Evolutionary conservation across 2,797 vertebrate genomes (phyloP).

Genomic region (Poeciliopsis paucimaculata): DNA sequence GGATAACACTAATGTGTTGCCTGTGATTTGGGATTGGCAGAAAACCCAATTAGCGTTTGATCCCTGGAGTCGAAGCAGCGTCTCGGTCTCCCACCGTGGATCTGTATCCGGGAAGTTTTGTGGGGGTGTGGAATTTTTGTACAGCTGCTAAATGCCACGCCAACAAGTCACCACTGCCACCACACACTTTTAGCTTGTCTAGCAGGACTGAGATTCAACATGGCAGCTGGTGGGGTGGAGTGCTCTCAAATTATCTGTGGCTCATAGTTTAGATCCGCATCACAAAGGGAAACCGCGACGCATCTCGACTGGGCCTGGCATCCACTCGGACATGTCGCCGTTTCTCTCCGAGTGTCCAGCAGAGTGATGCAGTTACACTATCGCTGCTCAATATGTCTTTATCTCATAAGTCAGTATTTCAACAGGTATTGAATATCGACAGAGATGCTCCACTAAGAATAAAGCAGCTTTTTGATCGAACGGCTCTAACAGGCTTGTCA

Average conservation of each 20-base stretch:
- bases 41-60: constrained; percentile 60
- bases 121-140: constrained; percentile 26
- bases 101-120: constrained; percentile 47
- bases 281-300: constrained; percentile 61
- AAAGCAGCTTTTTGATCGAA: constrained; percentile 47
- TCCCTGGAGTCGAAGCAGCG: constrained; percentile 55
- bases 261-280: constrained; percentile 77
- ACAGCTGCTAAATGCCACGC: constrained; percentile 80
- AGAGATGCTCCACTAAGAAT: constrained; percentile 18
- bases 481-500: constrained; percentile 57
- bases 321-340: constrained; percentile 24
- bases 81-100: constrained; percentile 27
- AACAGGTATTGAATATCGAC: constrained; percentile 36
- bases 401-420: constrained; percentile 22
- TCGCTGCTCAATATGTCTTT: neutral
- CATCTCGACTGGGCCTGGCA: constrained; percentile 43
- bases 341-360: constrained; percentile 5
- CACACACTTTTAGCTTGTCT: constrained; percentile 70
- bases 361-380: neutral
- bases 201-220: constrained; percentile 59
- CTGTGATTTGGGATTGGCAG: constrained; percentile 35
- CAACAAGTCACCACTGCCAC: constrained; percentile 75
- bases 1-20: constrained; percentile 31
- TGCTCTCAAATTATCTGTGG: constrained; percentile 73
- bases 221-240: constrained; percentile 77